phyloP scores from a whole-genome alignment of 2,888 invertebrate species.

The Aspidiotus rigidus region DNA sequence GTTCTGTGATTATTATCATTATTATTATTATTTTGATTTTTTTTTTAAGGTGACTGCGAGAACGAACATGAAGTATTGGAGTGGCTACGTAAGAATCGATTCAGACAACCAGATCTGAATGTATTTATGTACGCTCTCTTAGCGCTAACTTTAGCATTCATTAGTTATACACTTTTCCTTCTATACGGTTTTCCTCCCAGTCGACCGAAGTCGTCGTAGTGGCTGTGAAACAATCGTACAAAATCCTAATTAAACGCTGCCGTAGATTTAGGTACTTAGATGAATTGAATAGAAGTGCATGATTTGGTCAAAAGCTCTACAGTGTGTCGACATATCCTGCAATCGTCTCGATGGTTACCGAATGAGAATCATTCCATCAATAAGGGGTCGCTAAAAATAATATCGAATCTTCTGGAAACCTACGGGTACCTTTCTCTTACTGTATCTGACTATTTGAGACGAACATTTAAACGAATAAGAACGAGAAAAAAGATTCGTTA shows the following conservation, averaged over 20 bases:
- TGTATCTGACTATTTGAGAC: no score
- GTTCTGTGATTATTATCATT: background rate
- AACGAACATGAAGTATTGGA: conserved; percentile 79
- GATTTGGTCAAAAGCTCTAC: no score
- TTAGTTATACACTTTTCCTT: conserved; percentile 82
- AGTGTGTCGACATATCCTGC: no score
- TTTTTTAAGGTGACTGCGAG: conserved; percentile 61
- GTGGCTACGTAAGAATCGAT: conserved; percentile 86
- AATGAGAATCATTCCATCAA: no score
- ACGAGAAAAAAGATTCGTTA: no score
- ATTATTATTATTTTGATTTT: conserved; percentile 12
- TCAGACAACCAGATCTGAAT: conserved; percentile 83
- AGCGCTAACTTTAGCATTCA: conserved; percentile 73
- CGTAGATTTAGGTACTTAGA: no score
- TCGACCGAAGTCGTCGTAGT: conserved; percentile 30
- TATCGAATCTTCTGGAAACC: no score
- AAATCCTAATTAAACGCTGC: background rate
- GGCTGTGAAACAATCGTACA: background rate
- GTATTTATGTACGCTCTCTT: conserved; percentile 88
- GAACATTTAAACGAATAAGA: no score
- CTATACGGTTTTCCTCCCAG: conserved; percentile 76
- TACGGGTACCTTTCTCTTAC: no score
- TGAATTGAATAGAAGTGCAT: no score
- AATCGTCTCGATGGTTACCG: no score
- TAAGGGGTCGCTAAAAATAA: no score